Conservation (phyloP, 2,797 vertebrate species). For the Thamnophis elegans region DNA sequence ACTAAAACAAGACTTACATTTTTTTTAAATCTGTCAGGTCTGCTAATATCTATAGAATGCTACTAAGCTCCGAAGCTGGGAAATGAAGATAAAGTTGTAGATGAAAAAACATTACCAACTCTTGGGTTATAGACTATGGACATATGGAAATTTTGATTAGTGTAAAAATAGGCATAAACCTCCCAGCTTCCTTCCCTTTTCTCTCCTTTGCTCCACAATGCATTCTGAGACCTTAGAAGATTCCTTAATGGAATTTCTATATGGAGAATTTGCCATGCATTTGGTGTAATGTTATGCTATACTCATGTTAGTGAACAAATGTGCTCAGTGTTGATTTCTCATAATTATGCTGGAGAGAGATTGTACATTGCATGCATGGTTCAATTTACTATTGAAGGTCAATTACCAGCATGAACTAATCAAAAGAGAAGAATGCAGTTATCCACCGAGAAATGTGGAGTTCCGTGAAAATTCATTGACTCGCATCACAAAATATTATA, state of each 20-base stretch:
- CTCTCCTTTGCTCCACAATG: slow-evolving; percentile 3
- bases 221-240: slow-evolving; percentile 37
- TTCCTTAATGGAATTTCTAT: slow-evolving; percentile 43
- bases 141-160: not conserved
- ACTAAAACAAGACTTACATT: not conserved
- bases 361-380: not conserved
- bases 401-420: slow-evolving; percentile 33
- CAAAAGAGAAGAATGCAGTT: slow-evolving; percentile 29
- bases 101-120: not conserved
- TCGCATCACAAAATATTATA: slow-evolving; percentile 55
- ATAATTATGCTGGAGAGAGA: slow-evolving; percentile 26
- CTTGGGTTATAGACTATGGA: not conserved
- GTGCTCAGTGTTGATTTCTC: slow-evolving; percentile 31
- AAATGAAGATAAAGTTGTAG: not conserved
- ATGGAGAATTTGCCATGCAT: slow-evolving; percentile 41
- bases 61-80: not conserved
- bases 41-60: not conserved
- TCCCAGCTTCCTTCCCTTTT: not conserved
- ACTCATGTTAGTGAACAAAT: slow-evolving; percentile 30
- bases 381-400: slow-evolving; percentile 27
- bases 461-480: slow-evolving; percentile 36
- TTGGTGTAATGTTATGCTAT: slow-evolving; percentile 49
- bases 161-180: not conserved
- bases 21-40: not conserved
- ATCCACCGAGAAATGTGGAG: slow-evolving; percentile 53